These are phyloP conservation scores for Nineta flava DNA, from an alignment of 2,888 invertebrate species.

Conservation along the genomic window DNA sequence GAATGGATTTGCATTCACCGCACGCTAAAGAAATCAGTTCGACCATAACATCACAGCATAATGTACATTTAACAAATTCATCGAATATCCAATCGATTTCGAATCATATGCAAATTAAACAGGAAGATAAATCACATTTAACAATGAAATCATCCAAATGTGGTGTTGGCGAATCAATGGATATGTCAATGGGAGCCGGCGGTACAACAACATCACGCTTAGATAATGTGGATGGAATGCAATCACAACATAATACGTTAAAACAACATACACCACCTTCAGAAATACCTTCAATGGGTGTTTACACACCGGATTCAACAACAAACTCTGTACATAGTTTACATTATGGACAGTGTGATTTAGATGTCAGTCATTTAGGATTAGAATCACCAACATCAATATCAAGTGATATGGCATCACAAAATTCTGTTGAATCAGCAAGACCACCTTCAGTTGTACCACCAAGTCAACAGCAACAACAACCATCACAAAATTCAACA, in stretches of 20 bases:
- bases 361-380: slow-evolving; percentile 70
- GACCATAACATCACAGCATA: no score
- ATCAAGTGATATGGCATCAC: slow-evolving; percentile 68
- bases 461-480: slow-evolving; percentile 20
- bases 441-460: slow-evolving; percentile 41
- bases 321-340: slow-evolving; percentile 70
- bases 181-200: slow-evolving; percentile 13
- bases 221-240: slow-evolving; percentile 18
- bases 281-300: slow-evolving; percentile 65
- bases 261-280: slow-evolving; percentile 26
- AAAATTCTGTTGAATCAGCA: slow-evolving; percentile 45
- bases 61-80: no score
- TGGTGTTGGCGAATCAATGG: neutral
- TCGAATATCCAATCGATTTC: no score
- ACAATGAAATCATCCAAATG: neutral
- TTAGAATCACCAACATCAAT: slow-evolving; percentile 82
- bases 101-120: neutral
- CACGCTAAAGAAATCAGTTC: neutral
- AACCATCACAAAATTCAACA: slow-evolving; percentile 12
- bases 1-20: neutral
- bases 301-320: slow-evolving; percentile 72
- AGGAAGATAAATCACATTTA: slow-evolving; percentile 2
- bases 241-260: slow-evolving; percentile 15
- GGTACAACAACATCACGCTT: slow-evolving; percentile 27
- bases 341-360: slow-evolving; percentile 61